Percentiles rank a stretch among this genome's conserved stretches.
phyloP scores from a whole-genome alignment of 2,888 invertebrate species.

The Oligia strigilis region DNA sequence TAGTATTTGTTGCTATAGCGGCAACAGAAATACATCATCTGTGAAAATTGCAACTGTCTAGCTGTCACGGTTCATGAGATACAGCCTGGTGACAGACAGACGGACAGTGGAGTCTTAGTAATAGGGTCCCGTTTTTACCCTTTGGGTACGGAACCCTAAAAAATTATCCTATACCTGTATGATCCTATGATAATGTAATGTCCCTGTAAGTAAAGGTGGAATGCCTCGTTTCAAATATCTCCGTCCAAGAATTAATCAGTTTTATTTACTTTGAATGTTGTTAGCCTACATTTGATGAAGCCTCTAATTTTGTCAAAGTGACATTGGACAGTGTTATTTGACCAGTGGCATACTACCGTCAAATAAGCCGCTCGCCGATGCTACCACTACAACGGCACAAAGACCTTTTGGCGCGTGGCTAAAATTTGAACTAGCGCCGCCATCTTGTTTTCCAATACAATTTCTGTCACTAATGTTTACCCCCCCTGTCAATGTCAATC shows the following conservation, averaged over 20 bases:
- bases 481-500: no score
- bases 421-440: background rate
- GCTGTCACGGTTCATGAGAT: no score
- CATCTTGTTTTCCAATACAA: background rate
- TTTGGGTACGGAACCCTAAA: no score
- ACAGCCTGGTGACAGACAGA: no score
- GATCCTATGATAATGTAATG: background rate
- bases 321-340: background rate
- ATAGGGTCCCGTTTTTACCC: no score
- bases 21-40: no score
- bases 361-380: background rate
- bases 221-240: background rate
- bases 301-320: background rate
- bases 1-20: no score
- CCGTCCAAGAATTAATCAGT: background rate
- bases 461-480: background rate
- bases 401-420: no score
- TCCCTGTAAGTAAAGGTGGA: background rate
- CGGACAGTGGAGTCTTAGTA: no score
- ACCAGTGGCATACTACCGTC: background rate
- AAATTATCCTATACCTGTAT: background rate
- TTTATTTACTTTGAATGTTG: background rate
- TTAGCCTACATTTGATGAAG: background rate
- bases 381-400: background rate
- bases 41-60: no score